These are phyloP conservation scores for Onychorhynchus coronatus DNA, from an alignment of 2,113 vertebrate species.

Conservation along the genomic window DNA sequence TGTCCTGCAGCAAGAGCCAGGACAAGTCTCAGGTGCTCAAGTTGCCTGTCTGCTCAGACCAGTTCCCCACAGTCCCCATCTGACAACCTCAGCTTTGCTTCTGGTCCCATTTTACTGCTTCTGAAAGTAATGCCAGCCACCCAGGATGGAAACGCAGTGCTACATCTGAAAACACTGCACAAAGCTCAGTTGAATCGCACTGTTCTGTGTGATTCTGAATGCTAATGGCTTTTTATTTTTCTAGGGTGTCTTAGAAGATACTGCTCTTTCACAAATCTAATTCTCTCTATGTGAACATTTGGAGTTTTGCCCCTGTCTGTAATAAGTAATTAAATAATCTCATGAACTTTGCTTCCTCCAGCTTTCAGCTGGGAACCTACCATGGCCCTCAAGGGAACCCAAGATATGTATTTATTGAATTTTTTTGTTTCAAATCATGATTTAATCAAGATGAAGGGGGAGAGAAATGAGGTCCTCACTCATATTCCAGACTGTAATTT, in stretches of 20 bases:
- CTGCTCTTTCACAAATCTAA: slow-evolving; percentile 26
- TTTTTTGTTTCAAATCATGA: slow-evolving; percentile 69
- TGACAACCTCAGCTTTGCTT: background rate
- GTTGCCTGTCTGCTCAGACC: background rate
- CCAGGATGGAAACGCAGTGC: background rate
- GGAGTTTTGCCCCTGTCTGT: background rate
- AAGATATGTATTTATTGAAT: slow-evolving; percentile 54
- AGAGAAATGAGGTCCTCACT: slow-evolving; percentile 51
- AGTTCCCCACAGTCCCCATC: background rate
- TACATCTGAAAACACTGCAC: background rate
- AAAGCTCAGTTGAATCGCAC: background rate
- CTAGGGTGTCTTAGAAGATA: background rate
- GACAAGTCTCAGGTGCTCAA: background rate
- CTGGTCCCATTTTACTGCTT: background rate
- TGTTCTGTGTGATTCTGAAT: background rate
- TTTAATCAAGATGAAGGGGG: slow-evolving; percentile 63
- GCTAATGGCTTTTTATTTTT: slow-evolving; percentile 23
- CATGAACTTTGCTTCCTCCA: slow-evolving; percentile 21
- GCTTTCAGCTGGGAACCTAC: slow-evolving; percentile 23
- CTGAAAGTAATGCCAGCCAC: background rate
- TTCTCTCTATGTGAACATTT: slow-evolving; percentile 15
- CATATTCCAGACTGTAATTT: slow-evolving; percentile 66
- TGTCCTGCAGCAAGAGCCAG: background rate
- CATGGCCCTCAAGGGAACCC: slow-evolving; percentile 52
- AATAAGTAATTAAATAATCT: slow-evolving; percentile 69